Conservation (phyloP, 1,140 invertebrate species). For the Bacillus rossius region DNA sequence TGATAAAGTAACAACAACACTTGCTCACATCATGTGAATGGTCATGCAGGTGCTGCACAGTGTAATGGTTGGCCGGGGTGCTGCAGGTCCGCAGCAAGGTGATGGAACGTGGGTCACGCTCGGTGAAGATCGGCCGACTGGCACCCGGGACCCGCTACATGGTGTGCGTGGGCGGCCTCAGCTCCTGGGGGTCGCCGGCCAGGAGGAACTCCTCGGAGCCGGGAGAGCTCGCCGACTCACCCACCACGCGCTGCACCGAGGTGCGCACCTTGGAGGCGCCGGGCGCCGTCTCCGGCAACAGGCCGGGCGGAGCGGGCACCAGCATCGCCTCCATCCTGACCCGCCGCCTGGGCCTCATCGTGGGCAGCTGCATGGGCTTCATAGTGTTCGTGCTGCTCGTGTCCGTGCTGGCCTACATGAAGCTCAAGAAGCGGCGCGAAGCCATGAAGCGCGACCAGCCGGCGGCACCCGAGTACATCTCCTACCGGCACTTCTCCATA, state of each 20-base stretch:
- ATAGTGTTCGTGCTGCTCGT: conserved; percentile 77
- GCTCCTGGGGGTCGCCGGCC: conserved; percentile 49
- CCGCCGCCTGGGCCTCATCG: conserved; percentile 71
- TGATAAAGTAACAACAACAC: too few relatives aligned
- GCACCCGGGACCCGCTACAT: conserved; percentile 71
- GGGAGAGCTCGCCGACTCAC: conserved; percentile 61
- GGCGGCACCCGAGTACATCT: conserved; percentile 62
- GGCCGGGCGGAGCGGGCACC: conserved; percentile 29
- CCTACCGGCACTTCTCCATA: conserved; percentile 62
- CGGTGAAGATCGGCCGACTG: conserved; percentile 64
- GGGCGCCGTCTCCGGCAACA: not conserved
- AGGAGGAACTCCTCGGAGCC: not conserved
- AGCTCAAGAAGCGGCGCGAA: conserved; percentile 74
- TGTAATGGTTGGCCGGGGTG: too few relatives aligned
- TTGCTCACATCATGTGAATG: too few relatives aligned
- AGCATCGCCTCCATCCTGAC: conserved; percentile 54
- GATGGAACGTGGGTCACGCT: conserved; percentile 59
- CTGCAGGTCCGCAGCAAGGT: conserved; percentile 57
- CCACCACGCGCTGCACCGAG: conserved; percentile 67
- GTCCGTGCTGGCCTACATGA: conserved; percentile 76
- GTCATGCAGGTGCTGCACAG: too few relatives aligned
- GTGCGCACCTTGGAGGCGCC: conserved; percentile 38
- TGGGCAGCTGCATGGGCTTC: conserved; percentile 79
- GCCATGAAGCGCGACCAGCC: conserved; percentile 63
- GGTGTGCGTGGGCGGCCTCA: conserved; percentile 78